Conservation (phyloP, 2,888 invertebrate species). For the Erebia palarica region DNA sequence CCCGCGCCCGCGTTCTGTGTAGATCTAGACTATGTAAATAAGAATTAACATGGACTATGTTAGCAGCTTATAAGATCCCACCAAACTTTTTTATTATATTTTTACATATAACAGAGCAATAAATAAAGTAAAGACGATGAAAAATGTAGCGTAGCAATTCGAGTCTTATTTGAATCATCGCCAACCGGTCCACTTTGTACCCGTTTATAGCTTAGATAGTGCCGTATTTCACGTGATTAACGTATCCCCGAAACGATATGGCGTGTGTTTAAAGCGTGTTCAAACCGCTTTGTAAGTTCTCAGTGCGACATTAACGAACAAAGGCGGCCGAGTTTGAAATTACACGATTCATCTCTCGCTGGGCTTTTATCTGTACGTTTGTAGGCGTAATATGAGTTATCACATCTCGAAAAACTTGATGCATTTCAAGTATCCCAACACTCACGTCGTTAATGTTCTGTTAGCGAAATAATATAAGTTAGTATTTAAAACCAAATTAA, state of each 20-base stretch:
- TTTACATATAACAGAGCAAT: no score
- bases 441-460: no score
- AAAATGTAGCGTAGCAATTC: conserved; percentile 10
- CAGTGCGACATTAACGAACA: conserved; percentile 60
- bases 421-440: no score
- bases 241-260: conserved; percentile 44
- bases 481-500: no score
- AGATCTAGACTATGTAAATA: no score
- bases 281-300: conserved; percentile 41
- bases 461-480: no score
- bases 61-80: no score
- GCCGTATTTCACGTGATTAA: conserved; percentile 35
- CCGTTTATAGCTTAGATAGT: conserved; percentile 23
- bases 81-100: no score
- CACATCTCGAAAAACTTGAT: no score
- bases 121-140: not conserved
- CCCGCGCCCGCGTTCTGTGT: no score
- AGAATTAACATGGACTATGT: no score
- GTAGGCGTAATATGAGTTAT: conserved; percentile 38
- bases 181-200: conserved; percentile 8
- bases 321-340: conserved; percentile 65
- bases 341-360: conserved; percentile 67
- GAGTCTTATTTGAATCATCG: conserved; percentile 12
- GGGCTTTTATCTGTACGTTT: conserved; percentile 65
- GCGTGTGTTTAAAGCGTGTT: conserved; percentile 33